These are phyloP conservation scores for Schizopygopsis malacanthus DNA, from an alignment of 2,797 vertebrate species.

Conservation along the genomic window DNA sequence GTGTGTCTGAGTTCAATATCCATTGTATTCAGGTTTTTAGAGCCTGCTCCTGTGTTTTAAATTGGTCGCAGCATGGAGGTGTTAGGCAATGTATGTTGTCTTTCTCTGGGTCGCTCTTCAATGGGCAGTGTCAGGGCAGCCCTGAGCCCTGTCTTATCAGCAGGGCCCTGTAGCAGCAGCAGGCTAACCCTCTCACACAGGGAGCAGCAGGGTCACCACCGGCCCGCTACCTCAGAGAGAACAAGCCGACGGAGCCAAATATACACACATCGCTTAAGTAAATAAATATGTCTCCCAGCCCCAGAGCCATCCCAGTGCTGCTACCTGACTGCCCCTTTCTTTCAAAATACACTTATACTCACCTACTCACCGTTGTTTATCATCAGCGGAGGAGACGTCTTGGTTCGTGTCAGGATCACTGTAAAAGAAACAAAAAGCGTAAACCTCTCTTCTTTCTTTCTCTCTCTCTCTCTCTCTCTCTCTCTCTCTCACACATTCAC, in stretches of 20 bases:
- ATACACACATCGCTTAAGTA: conserved; percentile 44
- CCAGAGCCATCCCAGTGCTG: conserved; percentile 29
- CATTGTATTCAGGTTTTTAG: conserved; percentile 31
- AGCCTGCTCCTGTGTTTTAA: conserved; percentile 38
- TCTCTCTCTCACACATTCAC: neutral
- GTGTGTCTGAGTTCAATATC: conserved; percentile 44
- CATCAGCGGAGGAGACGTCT: conserved; percentile 6
- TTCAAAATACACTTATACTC: conserved; percentile 14
- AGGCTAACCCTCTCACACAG: conserved; percentile 38
- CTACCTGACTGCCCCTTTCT: conserved; percentile 11
- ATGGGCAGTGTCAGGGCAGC: conserved; percentile 42
- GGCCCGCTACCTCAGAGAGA: conserved; percentile 17
- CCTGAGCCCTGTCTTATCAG: conserved; percentile 46
- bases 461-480: neutral
- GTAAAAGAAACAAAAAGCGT: conserved; percentile 32
- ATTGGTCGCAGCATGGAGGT: conserved; percentile 41
- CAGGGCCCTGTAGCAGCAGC: conserved; percentile 38
- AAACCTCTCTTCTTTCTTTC: neutral
- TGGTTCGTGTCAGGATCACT: conserved; percentile 37
- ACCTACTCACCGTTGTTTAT: conserved; percentile 9
- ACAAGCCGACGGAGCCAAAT: conserved; percentile 32
- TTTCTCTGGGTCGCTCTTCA: conserved; percentile 29
- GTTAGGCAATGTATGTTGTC: conserved; percentile 47
- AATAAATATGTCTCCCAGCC: conserved; percentile 50
- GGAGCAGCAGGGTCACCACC: conserved; percentile 12